phyloP scores from a whole-genome alignment of 2,113 vertebrate species.

The Piaya cayana region DNA sequence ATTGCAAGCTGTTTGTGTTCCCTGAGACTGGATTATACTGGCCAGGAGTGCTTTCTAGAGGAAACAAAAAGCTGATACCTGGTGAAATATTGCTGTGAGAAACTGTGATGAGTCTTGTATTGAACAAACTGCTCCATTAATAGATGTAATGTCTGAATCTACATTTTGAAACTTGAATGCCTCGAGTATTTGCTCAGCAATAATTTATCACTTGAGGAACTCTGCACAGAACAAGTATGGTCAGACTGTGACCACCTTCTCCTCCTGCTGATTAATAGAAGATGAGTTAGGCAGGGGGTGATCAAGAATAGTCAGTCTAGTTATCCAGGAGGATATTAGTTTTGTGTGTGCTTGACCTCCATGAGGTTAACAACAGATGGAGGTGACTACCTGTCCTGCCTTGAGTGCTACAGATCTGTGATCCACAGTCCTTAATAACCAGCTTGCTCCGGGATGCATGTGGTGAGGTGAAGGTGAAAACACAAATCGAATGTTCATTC shows the following conservation, averaged over 20 bases:
- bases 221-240: neutral
- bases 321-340: fast-evolving
- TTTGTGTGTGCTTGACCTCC: neutral
- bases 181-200: neutral
- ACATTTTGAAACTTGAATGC: neutral
- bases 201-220: neutral
- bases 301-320: neutral
- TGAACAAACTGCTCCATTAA: neutral
- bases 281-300: neutral
- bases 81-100: neutral
- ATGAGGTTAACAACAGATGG: neutral
- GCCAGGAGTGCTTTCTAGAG: neutral
- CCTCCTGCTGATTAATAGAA: neutral
- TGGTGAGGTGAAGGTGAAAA: neutral
- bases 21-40: neutral
- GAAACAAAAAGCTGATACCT: neutral
- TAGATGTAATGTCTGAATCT: fast-evolving
- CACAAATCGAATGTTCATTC: neutral
- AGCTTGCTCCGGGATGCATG: fast-evolving
- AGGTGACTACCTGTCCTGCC: neutral
- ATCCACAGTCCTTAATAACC: neutral
- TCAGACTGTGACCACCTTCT: neutral
- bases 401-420: fast-evolving
- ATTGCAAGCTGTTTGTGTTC: neutral
- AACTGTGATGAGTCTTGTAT: fast-evolving